A percentile compares a stretch with the other conserved stretches of the same genome.
Evolutionary conservation across 2,888 invertebrate genomes (phyloP).

Genomic region (Keiferia lycopersicella): DNA sequence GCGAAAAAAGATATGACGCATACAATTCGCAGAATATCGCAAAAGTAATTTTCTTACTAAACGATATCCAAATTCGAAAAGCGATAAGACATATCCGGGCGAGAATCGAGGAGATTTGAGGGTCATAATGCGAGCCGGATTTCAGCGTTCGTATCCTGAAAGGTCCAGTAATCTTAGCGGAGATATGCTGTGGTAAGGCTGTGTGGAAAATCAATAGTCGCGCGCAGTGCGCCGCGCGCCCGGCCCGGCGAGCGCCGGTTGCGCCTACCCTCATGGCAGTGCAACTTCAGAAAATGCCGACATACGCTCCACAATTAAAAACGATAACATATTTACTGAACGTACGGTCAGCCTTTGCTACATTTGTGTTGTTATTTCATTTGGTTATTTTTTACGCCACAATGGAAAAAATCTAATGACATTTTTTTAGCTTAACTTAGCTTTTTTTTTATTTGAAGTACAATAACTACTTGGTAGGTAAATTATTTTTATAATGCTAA

Average conservation of each 20-base stretch:
- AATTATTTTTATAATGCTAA: too few relatives aligned
- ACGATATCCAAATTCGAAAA: neutral
- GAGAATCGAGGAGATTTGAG: conserved; percentile 11
- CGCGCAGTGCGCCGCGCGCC: conserved; percentile 57
- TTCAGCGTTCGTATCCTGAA: conserved; percentile 25
- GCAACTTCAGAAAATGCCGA: conserved; percentile 53
- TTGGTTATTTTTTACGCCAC: neutral
- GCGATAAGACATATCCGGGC: conserved; percentile 7
- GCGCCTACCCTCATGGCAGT: conserved; percentile 43
- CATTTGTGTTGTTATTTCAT: neutral
- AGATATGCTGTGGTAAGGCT: conserved; percentile 48
- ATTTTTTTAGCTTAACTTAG: too few relatives aligned
- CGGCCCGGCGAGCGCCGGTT: conserved; percentile 34
- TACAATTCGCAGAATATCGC: neutral
- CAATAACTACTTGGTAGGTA: too few relatives aligned
- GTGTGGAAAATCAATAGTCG: conserved; percentile 73
- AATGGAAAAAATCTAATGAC: too few relatives aligned
- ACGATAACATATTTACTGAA: conserved; percentile 12
- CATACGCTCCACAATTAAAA: conserved; percentile 45
- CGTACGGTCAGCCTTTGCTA: neutral
- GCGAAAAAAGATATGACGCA: neutral
- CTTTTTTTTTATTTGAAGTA: too few relatives aligned
- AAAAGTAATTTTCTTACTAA: neutral
- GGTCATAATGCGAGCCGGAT: conserved; percentile 17
- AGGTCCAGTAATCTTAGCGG: conserved; percentile 42